Conservation (phyloP, 2,888 invertebrate genomes). For the Stictocephala bisonia region DNA sequence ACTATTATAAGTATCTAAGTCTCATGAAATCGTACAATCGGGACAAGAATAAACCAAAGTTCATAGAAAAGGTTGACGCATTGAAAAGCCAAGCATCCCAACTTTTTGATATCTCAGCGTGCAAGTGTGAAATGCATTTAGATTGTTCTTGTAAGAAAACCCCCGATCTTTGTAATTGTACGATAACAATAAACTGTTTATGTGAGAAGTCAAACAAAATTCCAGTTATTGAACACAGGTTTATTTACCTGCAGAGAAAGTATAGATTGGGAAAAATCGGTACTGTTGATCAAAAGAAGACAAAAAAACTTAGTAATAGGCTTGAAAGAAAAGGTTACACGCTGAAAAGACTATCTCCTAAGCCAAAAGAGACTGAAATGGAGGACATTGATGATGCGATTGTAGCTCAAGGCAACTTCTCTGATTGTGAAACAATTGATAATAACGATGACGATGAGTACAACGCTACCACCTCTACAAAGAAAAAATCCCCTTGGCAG, state of each 20-base stretch:
- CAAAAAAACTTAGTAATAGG: conserved; percentile 9
- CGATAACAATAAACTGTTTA: conserved; percentile 1
- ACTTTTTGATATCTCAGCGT: conserved; percentile 32
- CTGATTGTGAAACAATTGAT: conserved; percentile 18
- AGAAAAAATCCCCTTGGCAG: conserved; percentile 28
- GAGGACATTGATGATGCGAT: conserved; percentile 5
- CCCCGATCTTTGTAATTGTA: conserved; percentile 34
- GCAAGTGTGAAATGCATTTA: background rate
- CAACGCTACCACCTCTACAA: conserved; percentile 1
- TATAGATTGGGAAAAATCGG: conserved; percentile 24
- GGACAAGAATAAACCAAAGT: conserved; percentile 28
- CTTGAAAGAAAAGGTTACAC: conserved; percentile 7
- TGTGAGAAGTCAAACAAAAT: conserved; percentile 33
- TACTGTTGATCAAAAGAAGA: conserved; percentile 13
- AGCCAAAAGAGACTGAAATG: conserved; percentile 28
- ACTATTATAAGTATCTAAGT: conserved; percentile 35
- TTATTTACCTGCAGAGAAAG: conserved; percentile 34
- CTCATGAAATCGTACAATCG: conserved; percentile 35
- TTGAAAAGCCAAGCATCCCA: conserved; percentile 34
- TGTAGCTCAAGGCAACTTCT: conserved; percentile 1
- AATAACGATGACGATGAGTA: conserved; percentile 16
- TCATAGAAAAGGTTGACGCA: conserved; percentile 33
- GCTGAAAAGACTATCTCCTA: conserved; percentile 22
- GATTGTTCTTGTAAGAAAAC: conserved; percentile 1
- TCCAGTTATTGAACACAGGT: conserved; percentile 17